phyloP scores from a whole-genome alignment of 2,888 invertebrate species.

The Epinotia bilunana region DNA sequence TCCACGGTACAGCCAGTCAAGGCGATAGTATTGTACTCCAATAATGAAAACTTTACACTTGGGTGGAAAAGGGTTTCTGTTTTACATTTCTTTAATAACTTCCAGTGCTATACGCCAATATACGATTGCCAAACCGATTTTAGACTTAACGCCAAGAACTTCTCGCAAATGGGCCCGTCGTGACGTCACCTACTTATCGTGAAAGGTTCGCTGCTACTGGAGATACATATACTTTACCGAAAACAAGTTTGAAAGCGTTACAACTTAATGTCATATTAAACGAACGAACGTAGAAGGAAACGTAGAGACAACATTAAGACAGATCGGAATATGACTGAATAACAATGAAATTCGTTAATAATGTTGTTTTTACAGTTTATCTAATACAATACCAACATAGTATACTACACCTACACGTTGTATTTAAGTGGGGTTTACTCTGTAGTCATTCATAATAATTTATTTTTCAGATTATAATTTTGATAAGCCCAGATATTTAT shows the following conservation, averaged over 20 bases:
- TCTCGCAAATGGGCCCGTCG: slow-evolving; percentile 27
- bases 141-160: slow-evolving; percentile 2
- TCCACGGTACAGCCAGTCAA: no score
- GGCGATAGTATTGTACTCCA: no score
- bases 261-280: slow-evolving; percentile 39
- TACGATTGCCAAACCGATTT: slow-evolving; percentile 16
- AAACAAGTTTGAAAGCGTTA: slow-evolving; percentile 30
- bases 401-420: no score
- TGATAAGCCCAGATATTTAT: no score
- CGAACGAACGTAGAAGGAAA: slow-evolving; percentile 3
- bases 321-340: slow-evolving; percentile 7
- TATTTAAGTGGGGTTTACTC: no score
- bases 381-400: no score
- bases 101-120: background rate
- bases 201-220: slow-evolving; percentile 29
- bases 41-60: no score
- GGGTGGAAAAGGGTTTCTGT: no score
- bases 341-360: background rate
- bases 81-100: background rate
- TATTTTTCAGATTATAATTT: no score
- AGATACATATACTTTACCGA: slow-evolving; percentile 19
- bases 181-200: slow-evolving; percentile 6
- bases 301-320: slow-evolving; percentile 12
- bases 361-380: background rate
- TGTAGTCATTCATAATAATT: no score